Percentiles rank a stretch among this genome's conserved stretches.
These are phyloP conservation scores for Lepus americanus DNA, from an alignment of 2,113 vertebrate species.

Conservation along the genomic window DNA sequence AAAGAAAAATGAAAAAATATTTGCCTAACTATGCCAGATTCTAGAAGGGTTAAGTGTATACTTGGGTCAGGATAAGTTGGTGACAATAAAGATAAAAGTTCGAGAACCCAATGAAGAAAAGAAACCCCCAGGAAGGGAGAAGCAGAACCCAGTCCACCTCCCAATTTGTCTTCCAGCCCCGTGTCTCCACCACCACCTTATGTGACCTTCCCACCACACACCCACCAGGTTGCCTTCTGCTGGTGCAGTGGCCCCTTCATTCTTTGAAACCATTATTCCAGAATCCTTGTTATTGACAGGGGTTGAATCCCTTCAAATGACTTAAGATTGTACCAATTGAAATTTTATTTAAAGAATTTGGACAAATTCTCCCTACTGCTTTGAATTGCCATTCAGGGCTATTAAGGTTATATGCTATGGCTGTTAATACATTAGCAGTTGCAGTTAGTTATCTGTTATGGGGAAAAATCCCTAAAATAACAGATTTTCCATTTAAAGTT, in stretches of 20 bases:
- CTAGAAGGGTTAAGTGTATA: background rate
- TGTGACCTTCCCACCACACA: background rate
- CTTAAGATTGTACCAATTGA: background rate
- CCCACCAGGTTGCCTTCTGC: background rate
- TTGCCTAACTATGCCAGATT: background rate
- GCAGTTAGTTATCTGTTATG: background rate
- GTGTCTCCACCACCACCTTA: background rate
- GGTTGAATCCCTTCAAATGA: background rate
- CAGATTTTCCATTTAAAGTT: background rate
- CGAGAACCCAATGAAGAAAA: background rate
- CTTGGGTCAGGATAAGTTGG: background rate
- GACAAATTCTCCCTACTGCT: background rate
- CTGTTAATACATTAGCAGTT: background rate
- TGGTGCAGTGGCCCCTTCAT: background rate
- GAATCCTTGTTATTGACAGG: background rate
- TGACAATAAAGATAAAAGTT: background rate
- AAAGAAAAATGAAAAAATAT: background rate
- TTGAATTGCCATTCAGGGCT: background rate
- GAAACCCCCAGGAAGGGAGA: background rate
- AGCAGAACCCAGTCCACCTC: background rate
- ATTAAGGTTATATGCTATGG: background rate
- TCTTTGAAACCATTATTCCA: background rate
- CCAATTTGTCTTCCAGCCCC: background rate
- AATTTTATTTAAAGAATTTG: background rate
- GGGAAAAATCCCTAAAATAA: background rate